Evolutionary conservation across 2,113 vertebrate species (phyloP).

Genomic region (Capreolus pygargus): DNA sequence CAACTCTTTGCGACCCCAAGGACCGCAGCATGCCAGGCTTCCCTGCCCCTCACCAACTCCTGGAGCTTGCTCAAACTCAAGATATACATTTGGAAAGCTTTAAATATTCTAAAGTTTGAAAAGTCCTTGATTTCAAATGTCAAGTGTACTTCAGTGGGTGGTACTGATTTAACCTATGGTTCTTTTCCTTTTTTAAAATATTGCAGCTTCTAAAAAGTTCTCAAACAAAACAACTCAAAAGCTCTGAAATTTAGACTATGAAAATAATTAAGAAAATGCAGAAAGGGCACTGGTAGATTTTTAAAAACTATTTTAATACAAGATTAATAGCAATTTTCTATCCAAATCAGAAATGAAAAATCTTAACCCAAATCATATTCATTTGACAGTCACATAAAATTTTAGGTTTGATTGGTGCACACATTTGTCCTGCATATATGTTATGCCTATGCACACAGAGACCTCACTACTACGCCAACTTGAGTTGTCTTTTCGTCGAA

Average conservation of each 20-base stretch:
- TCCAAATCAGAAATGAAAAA: slow-evolving; percentile 77
- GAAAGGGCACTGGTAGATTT: slow-evolving; percentile 57
- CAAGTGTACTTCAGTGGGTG: background rate
- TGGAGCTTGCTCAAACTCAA: background rate
- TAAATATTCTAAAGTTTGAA: background rate
- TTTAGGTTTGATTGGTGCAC: slow-evolving; percentile 69
- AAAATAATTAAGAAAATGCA: slow-evolving; percentile 51
- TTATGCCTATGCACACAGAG: slow-evolving; percentile 63
- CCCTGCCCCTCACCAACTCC: background rate
- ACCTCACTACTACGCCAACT: background rate
- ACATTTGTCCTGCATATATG: slow-evolving; percentile 63
- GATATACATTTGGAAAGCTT: background rate
- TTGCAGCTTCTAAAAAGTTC: background rate
- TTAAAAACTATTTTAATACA: slow-evolving; percentile 79
- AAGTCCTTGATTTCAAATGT: background rate
- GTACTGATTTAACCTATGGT: background rate
- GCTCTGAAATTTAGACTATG: background rate
- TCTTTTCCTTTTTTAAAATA: background rate
- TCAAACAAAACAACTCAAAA: background rate
- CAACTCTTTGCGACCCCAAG: background rate
- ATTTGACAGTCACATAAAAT: slow-evolving; percentile 73
- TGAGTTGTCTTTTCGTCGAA: slow-evolving; percentile 5
- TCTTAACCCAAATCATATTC: slow-evolving; percentile 72
- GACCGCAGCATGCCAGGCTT: background rate
- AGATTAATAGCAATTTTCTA: slow-evolving; percentile 78